Percentiles rank a stretch among this genome's conserved stretches.
Conservation (phyloP, 2,888 invertebrate genomes). For the Campoplex capitator region DNA sequence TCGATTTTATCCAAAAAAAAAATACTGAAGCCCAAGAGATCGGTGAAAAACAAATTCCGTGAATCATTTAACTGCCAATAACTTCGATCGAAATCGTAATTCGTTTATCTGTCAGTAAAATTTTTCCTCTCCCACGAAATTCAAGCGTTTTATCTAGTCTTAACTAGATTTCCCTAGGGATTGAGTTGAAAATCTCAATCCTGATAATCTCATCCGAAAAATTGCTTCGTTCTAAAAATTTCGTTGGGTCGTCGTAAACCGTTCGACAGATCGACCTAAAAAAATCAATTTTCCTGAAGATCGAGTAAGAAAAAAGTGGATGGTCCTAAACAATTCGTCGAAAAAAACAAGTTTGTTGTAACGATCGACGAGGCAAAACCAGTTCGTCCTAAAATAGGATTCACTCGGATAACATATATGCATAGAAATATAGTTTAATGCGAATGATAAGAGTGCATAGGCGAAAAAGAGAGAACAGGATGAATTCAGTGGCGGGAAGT, state of each 20-base stretch:
- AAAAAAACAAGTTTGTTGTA: not conserved
- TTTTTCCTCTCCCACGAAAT: not conserved
- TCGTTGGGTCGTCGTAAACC: no score
- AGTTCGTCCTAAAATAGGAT: not conserved
- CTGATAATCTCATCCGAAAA: not conserved
- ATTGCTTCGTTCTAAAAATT: not conserved
- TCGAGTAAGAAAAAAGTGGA: no score
- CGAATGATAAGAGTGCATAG: slow-evolving; percentile 65
- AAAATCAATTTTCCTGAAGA: no score
- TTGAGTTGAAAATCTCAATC: no score
- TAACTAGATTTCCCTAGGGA: not conserved
- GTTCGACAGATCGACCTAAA: no score
- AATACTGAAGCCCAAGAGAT: no score
- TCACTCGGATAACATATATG: not conserved
- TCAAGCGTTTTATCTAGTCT: not conserved
- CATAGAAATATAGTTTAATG: slow-evolving; percentile 37
- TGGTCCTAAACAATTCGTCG: not conserved
- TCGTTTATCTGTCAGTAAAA: not conserved
- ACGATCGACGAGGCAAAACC: not conserved
- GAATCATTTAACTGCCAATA: no score
- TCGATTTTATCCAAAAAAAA: no score
- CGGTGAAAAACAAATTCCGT: no score
- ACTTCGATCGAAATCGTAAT: no score
- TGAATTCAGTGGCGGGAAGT: slow-evolving; percentile 83
- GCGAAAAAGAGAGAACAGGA: slow-evolving; percentile 73